These are phyloP conservation scores for Lydus trimaculatus DNA, from an alignment of 2,888 invertebrate species.

Conservation along the genomic window DNA sequence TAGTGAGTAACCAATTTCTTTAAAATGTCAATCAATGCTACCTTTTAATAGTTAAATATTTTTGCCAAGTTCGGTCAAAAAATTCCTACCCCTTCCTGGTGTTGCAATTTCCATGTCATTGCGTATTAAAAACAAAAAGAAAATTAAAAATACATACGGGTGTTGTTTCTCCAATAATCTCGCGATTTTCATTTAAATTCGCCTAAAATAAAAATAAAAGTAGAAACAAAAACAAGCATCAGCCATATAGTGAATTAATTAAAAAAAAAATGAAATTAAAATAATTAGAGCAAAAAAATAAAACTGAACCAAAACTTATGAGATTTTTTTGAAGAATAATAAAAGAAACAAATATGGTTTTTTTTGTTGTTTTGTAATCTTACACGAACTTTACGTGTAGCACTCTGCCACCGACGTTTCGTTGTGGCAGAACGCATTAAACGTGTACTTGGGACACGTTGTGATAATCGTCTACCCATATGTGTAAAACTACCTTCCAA, in stretches of 20 bases:
- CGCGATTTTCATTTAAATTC: conserved; percentile 34
- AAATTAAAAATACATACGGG: conserved; percentile 72
- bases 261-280: conserved; percentile 57
- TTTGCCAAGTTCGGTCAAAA: no score
- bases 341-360: conserved; percentile 38
- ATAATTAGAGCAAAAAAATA: conserved; percentile 42
- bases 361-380: conserved; percentile 55
- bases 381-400: conserved; percentile 81
- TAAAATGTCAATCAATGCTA: no score
- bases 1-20: no score
- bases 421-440: conserved; percentile 55
- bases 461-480: conserved; percentile 70
- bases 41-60: no score
- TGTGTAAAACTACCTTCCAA: conserved; percentile 70
- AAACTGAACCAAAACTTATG: no score
- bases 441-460: conserved; percentile 67
- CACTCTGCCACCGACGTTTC: conserved; percentile 71
- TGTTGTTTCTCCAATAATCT: conserved; percentile 70
- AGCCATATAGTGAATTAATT: conserved; percentile 59
- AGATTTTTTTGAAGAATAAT: no score
- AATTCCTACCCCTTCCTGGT: no score
- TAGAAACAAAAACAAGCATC: conserved; percentile 52
- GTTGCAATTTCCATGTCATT: no score
- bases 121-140: no score
- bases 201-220: conserved; percentile 46